Base-by-base conservation (phyloP, 53 echinoderm and acorn worm genomes). In the Arbacia lixula region DNA sequence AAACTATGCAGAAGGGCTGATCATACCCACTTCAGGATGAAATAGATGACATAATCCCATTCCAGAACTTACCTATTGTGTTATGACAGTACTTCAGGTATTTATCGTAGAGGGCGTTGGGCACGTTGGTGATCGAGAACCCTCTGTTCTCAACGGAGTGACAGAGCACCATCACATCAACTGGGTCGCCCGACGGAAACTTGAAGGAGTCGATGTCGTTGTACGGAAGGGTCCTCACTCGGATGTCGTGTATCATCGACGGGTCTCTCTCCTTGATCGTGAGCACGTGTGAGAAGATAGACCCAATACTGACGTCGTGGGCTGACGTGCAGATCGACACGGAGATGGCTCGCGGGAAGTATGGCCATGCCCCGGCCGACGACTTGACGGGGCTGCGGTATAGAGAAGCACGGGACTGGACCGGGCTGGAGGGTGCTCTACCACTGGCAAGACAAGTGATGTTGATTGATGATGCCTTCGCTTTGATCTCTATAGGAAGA, bases 91-190 rank as follows among this genome's bases (percentile, higher is more conserved):
- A 33, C 3, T 81, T 27, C 43, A 81, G 82, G 42, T 63, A 81
- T 21, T 63, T 81, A 32, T 81, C 64, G 64, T 81, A 81, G 43
- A 81, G 12, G 49, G 82, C 61, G 20, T 81, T 81, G 31, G 20
- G 12, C 0, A 81, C 82, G 33, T 81, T 33, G n/a, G 82, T 81
- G 49, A 81, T 81, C 11, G n/a, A 0, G 17, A 81, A 81, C 6
- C 82, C 82, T 42, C 82, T 16, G 16, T 81, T 63, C 9, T 29
- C 16, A 20, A 63, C 38, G 27, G 82, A 81, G 31, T 81, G 82
- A 10, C 82, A 81, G 3, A 81, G 64, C 19, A 81, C 50, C 82
- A 81, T 81, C 49, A 64, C 82, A 64, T 81, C 82, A 4, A 46
- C 64, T 29, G 82, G 82, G 46, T 81, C 33, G 33, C 2, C 61